These are phyloP conservation scores for Hypena proboscidalis DNA, from an alignment of 2,888 invertebrate genomes.

Conservation along the genomic window DNA sequence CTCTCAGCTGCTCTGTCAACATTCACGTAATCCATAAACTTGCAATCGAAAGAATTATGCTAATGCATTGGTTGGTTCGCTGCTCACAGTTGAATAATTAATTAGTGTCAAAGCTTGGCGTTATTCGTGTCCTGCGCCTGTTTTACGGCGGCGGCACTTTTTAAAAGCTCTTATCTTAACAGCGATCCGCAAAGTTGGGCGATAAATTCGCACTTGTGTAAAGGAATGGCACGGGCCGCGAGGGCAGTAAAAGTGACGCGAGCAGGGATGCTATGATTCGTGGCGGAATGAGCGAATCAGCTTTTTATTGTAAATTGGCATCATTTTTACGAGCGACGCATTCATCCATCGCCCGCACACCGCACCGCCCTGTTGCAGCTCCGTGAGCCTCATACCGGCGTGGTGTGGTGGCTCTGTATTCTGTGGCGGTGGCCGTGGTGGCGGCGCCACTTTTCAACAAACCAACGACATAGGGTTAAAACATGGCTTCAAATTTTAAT, in stretches of 20 bases:
- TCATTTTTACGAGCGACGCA: conserved; percentile 55
- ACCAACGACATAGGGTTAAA: no score
- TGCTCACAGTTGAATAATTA: conserved; percentile 7
- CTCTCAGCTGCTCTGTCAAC: no score
- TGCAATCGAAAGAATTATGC: not conserved
- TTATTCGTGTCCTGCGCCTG: conserved; percentile 14
- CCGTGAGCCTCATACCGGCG: no score
- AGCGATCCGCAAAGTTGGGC: conserved; percentile 45
- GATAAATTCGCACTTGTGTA: conserved; percentile 56
- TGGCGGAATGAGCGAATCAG: conserved; percentile 48
- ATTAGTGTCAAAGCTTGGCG: conserved; percentile 2
- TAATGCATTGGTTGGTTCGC: not conserved
- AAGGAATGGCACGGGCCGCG: conserved; percentile 18
- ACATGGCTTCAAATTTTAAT: no score
- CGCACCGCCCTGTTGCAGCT: not conserved
- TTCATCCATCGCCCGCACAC: not conserved
- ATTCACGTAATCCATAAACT: no score
- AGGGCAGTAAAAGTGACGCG: conserved; percentile 41
- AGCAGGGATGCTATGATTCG: conserved; percentile 43
- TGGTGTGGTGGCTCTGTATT: no score
- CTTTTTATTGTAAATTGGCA: conserved; percentile 63
- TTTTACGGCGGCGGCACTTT: conserved; percentile 50
- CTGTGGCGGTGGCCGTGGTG: no score
- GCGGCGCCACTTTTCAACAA: no score
- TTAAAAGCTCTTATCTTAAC: conserved; percentile 54